Base-by-base conservation (phyloP, 2,888 invertebrate genomes). In the Psylliodes chrysocephalus region DNA sequence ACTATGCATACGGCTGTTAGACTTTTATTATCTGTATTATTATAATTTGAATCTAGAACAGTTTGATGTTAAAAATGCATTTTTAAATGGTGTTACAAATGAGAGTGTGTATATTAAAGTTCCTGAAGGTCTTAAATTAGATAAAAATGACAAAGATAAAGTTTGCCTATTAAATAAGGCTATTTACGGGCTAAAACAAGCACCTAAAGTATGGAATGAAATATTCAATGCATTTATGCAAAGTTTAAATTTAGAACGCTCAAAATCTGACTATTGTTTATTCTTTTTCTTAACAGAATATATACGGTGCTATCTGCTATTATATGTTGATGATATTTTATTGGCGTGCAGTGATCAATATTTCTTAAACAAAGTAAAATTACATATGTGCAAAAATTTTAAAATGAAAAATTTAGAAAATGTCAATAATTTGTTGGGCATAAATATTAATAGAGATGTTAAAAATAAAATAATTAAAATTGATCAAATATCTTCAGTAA, bases 211-310 rank as follows among this genome's bases (percentile, higher is more conserved):
- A n/a, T n/a, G n/a, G n/a, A 61, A 64, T 54, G 57, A 67, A n/a
- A 46, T 18, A 47, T 56, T 67, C 22, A 54, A 64, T 61, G 33
- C 38, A 8, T 63, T 49, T 51, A 60, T 65, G 12, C 7, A 7
- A 33, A n/a, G 28, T 35, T 53, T 64, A 40, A 44, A 60, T n/a
- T 66, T 63, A 42, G 15, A 60, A 55, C 33, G 63, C 2, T 67
- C 67, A 40, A 64, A 56, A 35, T 57, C 64, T 25, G 64, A 64
- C 47, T 61, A 63, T 47, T 67, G 64, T 54, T 46, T 67, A 12
- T 67, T 46, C 15, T 47, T 33, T 25, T 66, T 60, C 33, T 14
- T 63, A 12, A 25, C 54, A 28, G 35, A 66, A 15, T 28, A 57
- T 35, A 44, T 53, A 25, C 38, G 35, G 18, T 57, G 57, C 17